Evolutionary conservation across 1,140 invertebrate species (phyloP), one percentile per base, ranked within the genome.

Genomic region (Eumaeus atala): DNA sequence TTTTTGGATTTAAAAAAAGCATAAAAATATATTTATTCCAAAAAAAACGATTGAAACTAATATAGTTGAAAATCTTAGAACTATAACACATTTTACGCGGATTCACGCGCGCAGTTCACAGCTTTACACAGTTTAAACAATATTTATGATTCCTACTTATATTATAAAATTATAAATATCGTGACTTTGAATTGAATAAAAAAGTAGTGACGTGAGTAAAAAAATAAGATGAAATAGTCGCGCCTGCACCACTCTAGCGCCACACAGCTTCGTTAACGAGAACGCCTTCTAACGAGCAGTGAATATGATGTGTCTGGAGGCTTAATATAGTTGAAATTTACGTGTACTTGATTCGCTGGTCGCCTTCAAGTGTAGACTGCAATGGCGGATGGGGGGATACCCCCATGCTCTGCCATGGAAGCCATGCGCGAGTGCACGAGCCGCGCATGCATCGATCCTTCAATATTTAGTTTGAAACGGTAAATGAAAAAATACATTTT

Each of bases 331-430:
- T 67, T 63, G 58, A 62, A 65, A 64, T 72, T 67, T 58, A 68
- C 59, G 61, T 71, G 62, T 63, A 72, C 62, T 66, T 62, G 64
- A 67, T 66, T 61, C 58, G 66, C 59, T 59, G 60, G 55, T 64
- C 54, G 67, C 59, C 56, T 66, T 65, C 56, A 56, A 72, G 72
- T 63, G 62, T 49, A 65, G 59, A 57, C 66, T 67, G 65, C 65
- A 63, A 66, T 67, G 64, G 68, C 60, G 71, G 51, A 40, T 48
- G 54, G 67, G 69, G 65, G 62, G 56, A 40, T 44, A 28, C 62
- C 54, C 62, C 62, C 44, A 51, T 34, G n/a, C 37, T 10, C 51
- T 9, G 11, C 21, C 40, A 54, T 48, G 54, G 54, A 58, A 57
- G 35, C 51, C 47, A 47, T 33, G 47, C 54, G 54, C 54, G 58